phyloP scores from a whole-genome alignment of 2,797 vertebrate species.

The Anguilla marmorata region DNA sequence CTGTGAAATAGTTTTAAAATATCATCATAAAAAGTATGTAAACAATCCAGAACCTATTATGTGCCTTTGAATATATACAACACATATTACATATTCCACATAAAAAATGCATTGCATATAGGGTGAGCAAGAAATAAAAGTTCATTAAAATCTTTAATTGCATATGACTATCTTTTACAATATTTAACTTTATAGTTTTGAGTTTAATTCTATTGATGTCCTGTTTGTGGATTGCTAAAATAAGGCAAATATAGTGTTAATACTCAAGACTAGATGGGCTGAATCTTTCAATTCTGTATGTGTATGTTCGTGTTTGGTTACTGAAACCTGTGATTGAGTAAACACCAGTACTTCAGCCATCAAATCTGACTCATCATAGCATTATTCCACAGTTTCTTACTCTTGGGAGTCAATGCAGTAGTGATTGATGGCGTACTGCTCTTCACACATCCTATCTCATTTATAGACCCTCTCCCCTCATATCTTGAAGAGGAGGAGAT shows the following conservation, averaged over 20 bases:
- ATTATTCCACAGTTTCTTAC: not conserved
- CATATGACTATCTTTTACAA: not conserved
- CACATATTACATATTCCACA: not conserved
- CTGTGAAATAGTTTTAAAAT: not conserved
- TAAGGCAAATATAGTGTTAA: not conserved
- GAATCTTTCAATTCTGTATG: not conserved
- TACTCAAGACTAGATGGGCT: not conserved
- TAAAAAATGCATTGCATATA: not conserved
- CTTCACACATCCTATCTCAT: not conserved
- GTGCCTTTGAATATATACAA: not conserved
- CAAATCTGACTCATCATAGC: too few species aligned
- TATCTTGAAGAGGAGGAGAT: not conserved
- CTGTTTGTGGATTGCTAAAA: not conserved
- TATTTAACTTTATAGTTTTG: not conserved
- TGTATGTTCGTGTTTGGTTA: not conserved
- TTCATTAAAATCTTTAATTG: not conserved
- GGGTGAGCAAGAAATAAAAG: not conserved
- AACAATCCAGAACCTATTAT: not conserved
- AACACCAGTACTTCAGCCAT: not conserved
- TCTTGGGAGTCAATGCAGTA: not conserved
- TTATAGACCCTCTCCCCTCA: not conserved
- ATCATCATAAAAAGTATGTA: not conserved
- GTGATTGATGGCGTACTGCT: not conserved
- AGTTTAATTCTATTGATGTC: not conserved
- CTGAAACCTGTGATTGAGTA: not conserved